Base-by-base conservation (phyloP, 1,140 invertebrate species). In the Drosophila orosa region DNA sequence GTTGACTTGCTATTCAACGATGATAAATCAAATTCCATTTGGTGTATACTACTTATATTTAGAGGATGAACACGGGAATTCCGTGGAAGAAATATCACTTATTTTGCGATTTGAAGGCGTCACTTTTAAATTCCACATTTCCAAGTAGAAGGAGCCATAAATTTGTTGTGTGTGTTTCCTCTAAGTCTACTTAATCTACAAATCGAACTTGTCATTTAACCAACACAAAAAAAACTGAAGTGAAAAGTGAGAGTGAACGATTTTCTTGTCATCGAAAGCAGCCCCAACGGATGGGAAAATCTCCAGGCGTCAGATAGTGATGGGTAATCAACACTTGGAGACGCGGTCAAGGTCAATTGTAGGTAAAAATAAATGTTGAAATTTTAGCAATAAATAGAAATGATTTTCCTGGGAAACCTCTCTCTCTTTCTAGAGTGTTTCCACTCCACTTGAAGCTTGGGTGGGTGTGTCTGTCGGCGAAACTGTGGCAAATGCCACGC, bases 401-500 rank as follows among this genome's bases (percentile, higher is more conserved):
- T 33, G 7, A 24, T 19, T 54, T 54, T 54, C 7, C 13, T n/a
- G 52, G 52, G 33, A 40, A 37, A 39, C 10, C 52, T 17, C 42
- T 25, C 9, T 0, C 37, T n/a, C 12, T 19, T 12, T 5, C 22
- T 25, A 1, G 67, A 71, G 42, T 31, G 27, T 15, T 35, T 54
- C 29, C 50, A 54, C 31, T 54, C 19, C 19, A 35, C 50, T 54
- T 54, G n/a, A 17, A 2, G n/a, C 10, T 1, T 1, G 25, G 7
- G 19, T 69, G 40, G 67, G 67, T 71, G 66, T 35, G 66, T 5
- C 44, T 56, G 19, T 42, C 27, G 24, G 25, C 39, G 47, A 68
- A 81, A 86, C 58, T 86, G 74, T 87, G 78, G 82, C 81, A 84
- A 61, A 56, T 86, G 81, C 78, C 69, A 82, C 81, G 82, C 82